These are phyloP conservation scores for Mormyrus hasselquistii DNA, from an alignment of 2,797 vertebrate species.

Conservation along the genomic window DNA sequence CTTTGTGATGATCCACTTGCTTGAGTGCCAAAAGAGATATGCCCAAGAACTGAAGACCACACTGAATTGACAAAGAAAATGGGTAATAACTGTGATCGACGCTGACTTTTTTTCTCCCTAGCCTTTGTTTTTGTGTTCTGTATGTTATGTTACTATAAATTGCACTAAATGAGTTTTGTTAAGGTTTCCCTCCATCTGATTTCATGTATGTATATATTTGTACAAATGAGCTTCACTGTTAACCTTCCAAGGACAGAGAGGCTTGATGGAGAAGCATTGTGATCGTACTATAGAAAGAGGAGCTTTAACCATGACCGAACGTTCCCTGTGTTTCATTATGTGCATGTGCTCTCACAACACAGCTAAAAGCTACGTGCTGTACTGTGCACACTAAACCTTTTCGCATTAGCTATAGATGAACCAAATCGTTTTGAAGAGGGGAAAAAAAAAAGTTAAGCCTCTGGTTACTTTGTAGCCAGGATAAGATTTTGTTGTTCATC, in stretches of 20 bases:
- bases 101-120: not conserved
- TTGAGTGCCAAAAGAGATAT: conserved; percentile 1
- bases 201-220: conserved; percentile 5
- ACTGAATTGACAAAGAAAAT: conserved; percentile 7
- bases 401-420: not conserved
- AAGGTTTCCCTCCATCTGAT: not conserved
- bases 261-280: not conserved
- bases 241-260: not conserved
- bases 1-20: not conserved
- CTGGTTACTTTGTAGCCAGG: not conserved
- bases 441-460: not conserved
- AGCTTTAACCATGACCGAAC: not conserved
- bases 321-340: not conserved
- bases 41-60: not conserved
- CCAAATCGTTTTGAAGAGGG: not conserved
- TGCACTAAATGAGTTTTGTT: not conserved
- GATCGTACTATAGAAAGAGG: not conserved
- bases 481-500: not conserved
- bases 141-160: not conserved
- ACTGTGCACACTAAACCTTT: not conserved
- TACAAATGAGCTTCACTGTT: not conserved
- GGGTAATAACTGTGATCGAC: not conserved
- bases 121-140: not conserved
- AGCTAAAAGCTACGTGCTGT: not conserved
- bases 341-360: not conserved